These are phyloP conservation scores for Hippopotamyrus pictus DNA, from an alignment of 2,797 vertebrate genomes.

Conservation along the genomic window DNA sequence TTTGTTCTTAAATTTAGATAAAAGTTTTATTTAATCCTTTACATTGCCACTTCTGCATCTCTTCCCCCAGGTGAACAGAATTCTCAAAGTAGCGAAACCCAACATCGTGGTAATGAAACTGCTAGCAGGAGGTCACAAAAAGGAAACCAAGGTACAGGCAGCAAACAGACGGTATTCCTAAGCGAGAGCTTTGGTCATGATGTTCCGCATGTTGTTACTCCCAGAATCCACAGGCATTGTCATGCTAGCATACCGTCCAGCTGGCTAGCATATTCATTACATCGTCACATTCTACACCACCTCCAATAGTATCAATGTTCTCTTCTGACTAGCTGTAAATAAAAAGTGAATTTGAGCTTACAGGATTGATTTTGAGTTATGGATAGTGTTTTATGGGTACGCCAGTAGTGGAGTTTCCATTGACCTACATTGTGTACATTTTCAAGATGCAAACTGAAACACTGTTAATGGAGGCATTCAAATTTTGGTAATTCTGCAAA, in stretches of 20 bases:
- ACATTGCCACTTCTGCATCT: conserved; percentile 17
- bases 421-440: background rate
- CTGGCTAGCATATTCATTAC: background rate
- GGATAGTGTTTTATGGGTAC: background rate
- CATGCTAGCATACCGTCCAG: background rate
- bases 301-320: background rate
- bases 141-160: conserved; percentile 83
- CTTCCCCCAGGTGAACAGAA: conserved; percentile 76
- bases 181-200: background rate
- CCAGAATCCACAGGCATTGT: background rate
- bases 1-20: background rate
- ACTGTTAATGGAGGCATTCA: background rate
- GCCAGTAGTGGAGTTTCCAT: background rate
- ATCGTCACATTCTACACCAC: background rate
- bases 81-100: conserved; percentile 94
- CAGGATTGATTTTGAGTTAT: background rate
- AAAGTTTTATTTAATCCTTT: background rate
- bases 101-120: conserved; percentile 98
- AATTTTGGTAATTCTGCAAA: background rate
- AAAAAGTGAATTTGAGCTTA: background rate
- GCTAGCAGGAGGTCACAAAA: conserved; percentile 95
- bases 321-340: background rate
- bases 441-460: background rate
- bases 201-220: background rate
- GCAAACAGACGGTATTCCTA: background rate